phyloP scores from a whole-genome alignment of 2,113 vertebrate genomes.

The Hiodon alosoides region DNA sequence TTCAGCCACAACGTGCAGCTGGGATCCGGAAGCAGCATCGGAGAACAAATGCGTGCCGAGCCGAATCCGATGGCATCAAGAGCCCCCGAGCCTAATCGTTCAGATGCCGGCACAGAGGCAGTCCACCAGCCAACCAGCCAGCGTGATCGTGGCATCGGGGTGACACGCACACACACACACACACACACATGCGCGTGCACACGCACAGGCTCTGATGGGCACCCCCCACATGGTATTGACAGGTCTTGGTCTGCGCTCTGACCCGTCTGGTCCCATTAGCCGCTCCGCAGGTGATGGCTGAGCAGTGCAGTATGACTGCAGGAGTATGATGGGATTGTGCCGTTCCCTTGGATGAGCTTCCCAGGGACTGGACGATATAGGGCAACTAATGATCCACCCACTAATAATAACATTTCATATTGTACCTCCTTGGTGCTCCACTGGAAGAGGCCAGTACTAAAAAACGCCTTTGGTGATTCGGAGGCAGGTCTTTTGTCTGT shows the following conservation, averaged over 20 bases:
- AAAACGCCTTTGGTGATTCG: background rate
- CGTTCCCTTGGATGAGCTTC: background rate
- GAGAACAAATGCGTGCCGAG: background rate
- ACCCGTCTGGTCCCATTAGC: constrained; percentile 21
- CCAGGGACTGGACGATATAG: no score
- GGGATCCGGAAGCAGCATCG: no score
- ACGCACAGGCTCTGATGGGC: constrained; percentile 31
- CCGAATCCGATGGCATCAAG: background rate
- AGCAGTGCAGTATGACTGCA: background rate
- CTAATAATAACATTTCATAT: no score
- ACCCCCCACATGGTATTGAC: constrained; percentile 39
- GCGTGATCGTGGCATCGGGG: background rate
- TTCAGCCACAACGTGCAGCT: no score
- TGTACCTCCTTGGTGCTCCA: no score
- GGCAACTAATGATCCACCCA: no score
- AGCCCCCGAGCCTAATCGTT: background rate
- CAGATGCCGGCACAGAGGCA: background rate
- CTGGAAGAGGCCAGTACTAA: no score
- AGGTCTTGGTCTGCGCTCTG: constrained; percentile 23
- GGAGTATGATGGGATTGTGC: background rate
- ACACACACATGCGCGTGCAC: background rate
- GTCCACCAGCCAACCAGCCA: background rate
- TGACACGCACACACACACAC: constrained; percentile 3
- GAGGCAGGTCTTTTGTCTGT: background rate
- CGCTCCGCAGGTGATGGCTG: background rate